Evolutionary conservation across 2,797 vertebrate genomes (phyloP), one percentile per base, ranked within the genome.

Genomic region (Pteronotus mesoamericanus): DNA sequence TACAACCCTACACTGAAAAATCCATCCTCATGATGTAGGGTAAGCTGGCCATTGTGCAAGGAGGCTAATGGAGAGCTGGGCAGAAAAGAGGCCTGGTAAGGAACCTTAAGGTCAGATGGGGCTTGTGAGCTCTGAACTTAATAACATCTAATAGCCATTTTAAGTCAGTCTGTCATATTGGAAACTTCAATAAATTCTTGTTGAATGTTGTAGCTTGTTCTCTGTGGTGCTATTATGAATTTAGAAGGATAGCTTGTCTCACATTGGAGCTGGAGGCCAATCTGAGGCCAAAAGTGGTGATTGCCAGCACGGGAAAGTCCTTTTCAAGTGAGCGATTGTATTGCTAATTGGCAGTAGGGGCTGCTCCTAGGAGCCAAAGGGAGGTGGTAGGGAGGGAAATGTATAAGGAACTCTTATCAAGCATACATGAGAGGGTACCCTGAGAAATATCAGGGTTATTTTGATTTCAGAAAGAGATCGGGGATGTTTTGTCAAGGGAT

Each of bases 231-330:
- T 86, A 19, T 91, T 75, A 24, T 26, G 69, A 89, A 92, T 82
- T 46, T 83, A 72, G 92, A 64, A 59, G 77, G 26, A 83, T 92
- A 69, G n/a, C 55, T 87, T 69, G 44, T 69, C 61, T 91, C 26
- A 24, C 16, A 37, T 91, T 94, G 91, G 72, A 91, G 46, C 64
- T 75, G 85, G 74, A 94, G 68, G 83, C 64, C 72, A 94, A 78
- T 89, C 26, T 57, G 91, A 82, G 68, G 80, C 48, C 51, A n/a
- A 85, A 7, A 44, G 24, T 46, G n/a, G 37, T 37, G 87, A 83
- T 26, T 14, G 39, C 39, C 61, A 44, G 89, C 16, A 69, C 77
- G 94, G 66, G 72, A 82, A 95, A 88, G 71, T 19, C 69, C 48
- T 88, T 95, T 82, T n/a, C 55, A 46, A 46, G 55, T 64, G 74